Conservation (phyloP, 2,113 vertebrate species). For the Phylloscopus trochiloides region DNA sequence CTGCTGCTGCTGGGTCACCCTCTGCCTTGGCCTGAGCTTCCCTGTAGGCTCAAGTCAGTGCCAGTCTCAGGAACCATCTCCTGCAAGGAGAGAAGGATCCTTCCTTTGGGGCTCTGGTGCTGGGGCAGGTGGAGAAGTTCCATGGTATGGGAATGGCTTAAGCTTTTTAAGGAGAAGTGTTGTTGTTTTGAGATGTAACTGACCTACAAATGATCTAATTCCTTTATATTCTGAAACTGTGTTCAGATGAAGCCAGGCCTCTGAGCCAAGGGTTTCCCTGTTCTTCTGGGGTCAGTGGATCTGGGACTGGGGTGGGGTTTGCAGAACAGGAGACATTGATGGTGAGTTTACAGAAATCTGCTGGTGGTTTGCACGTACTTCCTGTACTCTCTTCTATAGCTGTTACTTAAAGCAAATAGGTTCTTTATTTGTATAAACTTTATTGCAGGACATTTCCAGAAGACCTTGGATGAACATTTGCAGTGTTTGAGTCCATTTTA, state of each 20-base stretch:
- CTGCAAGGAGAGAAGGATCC: background rate
- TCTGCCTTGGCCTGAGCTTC: background rate
- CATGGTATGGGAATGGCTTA: background rate
- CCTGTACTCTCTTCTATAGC: background rate
- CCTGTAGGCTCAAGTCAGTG: background rate
- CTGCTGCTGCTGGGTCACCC: background rate
- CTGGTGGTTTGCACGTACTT: background rate
- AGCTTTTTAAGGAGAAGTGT: background rate
- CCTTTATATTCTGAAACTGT: background rate
- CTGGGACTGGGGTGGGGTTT: background rate
- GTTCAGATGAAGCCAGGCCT: background rate
- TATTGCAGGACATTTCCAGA: slow-evolving; percentile 24
- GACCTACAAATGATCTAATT: background rate
- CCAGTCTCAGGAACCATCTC: fast-evolving
- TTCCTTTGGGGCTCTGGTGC: background rate
- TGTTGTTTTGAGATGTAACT: background rate
- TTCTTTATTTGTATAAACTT: slow-evolving; percentile 28
- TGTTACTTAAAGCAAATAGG: slow-evolving; percentile 39
- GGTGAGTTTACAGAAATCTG: background rate
- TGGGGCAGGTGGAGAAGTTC: background rate
- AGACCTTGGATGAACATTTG: slow-evolving; percentile 32
- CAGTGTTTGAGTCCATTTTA: slow-evolving; percentile 25
- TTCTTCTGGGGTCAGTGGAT: background rate
- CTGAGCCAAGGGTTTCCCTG: background rate
- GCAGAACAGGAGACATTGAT: background rate